phyloP scores from a whole-genome alignment of 2,113 vertebrate genomes.

The Origma solitaria region DNA sequence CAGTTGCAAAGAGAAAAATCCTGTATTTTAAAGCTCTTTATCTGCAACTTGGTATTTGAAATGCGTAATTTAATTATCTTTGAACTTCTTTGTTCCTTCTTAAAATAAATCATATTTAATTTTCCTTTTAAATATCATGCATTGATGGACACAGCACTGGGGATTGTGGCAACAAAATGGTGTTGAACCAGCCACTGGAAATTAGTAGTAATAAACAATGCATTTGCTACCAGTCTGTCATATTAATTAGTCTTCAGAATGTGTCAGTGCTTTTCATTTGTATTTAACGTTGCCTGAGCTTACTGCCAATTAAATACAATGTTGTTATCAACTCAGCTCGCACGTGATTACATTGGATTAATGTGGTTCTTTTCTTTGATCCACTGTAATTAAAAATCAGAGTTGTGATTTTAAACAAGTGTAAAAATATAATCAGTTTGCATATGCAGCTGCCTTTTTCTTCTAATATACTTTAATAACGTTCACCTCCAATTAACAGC shows the following conservation, averaged over 20 bases:
- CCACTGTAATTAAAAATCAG: slow-evolving; percentile 56
- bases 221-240: slow-evolving; percentile 42
- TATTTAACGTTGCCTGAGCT: slow-evolving; percentile 36
- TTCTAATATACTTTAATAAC: slow-evolving; percentile 42
- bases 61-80: slow-evolving; percentile 45
- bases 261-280: slow-evolving; percentile 48
- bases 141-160: neutral
- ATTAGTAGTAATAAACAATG: slow-evolving; percentile 57
- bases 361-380: slow-evolving; percentile 53
- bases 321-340: slow-evolving; percentile 45
- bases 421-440: slow-evolving; percentile 57
- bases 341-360: slow-evolving; percentile 47
- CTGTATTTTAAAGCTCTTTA: slow-evolving; percentile 6
- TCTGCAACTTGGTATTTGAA: slow-evolving; percentile 46
- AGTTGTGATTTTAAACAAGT: slow-evolving; percentile 58
- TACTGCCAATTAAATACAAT: slow-evolving; percentile 46
- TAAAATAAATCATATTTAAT: slow-evolving; percentile 34
- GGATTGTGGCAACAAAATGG: slow-evolving; percentile 31
- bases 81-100: slow-evolving; percentile 14
- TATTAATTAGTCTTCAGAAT: slow-evolving; percentile 51
- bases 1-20: neutral
- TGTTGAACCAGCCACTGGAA: slow-evolving; percentile 56
- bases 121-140: slow-evolving; percentile 19
- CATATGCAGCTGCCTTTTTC: slow-evolving; percentile 21
- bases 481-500: slow-evolving; percentile 17